Evolutionary conservation across 2,888 invertebrate species (phyloP).

Genomic region (Tetragonula carbonaria): DNA sequence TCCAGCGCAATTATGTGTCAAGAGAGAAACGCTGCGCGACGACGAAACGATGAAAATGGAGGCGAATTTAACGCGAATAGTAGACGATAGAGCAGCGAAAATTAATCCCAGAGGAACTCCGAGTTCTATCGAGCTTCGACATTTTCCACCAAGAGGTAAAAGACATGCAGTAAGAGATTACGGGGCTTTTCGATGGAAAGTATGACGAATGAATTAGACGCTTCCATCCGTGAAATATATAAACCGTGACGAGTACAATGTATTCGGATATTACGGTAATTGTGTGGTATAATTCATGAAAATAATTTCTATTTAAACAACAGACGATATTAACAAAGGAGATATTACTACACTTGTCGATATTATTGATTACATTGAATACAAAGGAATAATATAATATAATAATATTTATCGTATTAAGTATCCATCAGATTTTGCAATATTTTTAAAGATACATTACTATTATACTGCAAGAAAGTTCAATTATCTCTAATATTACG

Average conservation of each 20-base stretch:
- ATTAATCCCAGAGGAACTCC: constrained; percentile 50
- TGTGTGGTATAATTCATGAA: too few relatives aligned
- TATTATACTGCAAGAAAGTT: too few relatives aligned
- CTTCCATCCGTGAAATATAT: background rate
- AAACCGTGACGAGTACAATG: constrained; percentile 10
- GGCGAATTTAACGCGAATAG: constrained; percentile 51
- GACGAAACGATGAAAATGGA: constrained; percentile 40
- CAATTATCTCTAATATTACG: too few relatives aligned
- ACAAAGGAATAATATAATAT: too few relatives aligned
- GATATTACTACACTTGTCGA: too few relatives aligned
- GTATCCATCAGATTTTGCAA: too few relatives aligned
- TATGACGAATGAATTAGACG: constrained; percentile 28
- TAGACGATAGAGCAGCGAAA: constrained; percentile 40
- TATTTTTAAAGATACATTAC: too few relatives aligned
- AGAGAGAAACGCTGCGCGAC: constrained; percentile 35
- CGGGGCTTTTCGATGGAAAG: constrained; percentile 16
- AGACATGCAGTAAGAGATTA: constrained; percentile 36
- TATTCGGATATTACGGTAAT: too few relatives aligned
- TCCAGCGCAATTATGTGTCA: constrained; percentile 48
- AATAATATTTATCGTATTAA: too few relatives aligned
- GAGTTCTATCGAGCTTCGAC: constrained; percentile 41
- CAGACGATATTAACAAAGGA: too few relatives aligned
- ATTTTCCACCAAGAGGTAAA: constrained; percentile 49
- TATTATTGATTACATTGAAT: too few relatives aligned
- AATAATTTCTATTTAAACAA: too few relatives aligned